Conservation (phyloP, 2,888 invertebrate species). For the Helicoverpa assulta region DNA sequence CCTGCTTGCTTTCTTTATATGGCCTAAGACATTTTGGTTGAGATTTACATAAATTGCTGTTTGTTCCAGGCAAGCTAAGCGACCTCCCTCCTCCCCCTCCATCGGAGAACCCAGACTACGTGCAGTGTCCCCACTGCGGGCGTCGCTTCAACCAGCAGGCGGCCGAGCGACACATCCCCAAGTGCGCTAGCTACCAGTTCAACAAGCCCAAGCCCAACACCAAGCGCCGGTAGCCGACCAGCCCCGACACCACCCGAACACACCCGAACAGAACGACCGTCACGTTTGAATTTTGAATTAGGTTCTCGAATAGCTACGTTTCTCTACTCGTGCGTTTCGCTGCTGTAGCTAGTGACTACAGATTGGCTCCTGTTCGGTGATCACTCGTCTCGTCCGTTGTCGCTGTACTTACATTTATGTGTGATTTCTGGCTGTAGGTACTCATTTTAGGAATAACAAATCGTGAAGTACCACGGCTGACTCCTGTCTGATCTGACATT, state of each 20-base stretch:
- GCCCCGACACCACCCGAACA: slow-evolving; percentile 16
- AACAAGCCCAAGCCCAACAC: slow-evolving; percentile 92
- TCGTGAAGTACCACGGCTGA: slow-evolving; percentile 17
- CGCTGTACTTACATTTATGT: slow-evolving; percentile 20
- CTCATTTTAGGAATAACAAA: slow-evolving; percentile 58
- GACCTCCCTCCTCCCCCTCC: slow-evolving; percentile 97
- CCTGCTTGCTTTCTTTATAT: too few relatives aligned
- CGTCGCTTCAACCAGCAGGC: slow-evolving; percentile 96
- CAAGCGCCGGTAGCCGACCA: slow-evolving; percentile 77
- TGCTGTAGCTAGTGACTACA: slow-evolving; percentile 1
- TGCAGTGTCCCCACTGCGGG: slow-evolving; percentile 96
- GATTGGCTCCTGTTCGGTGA: slow-evolving; percentile 3
- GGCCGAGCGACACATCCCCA: slow-evolving; percentile 97
- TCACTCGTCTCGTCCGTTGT: slow-evolving; percentile 27
- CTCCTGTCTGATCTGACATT: slow-evolving; percentile 15
- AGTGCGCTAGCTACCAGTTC: slow-evolving; percentile 95
- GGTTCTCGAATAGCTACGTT: slow-evolving; percentile 8
- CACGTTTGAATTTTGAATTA: slow-evolving; percentile 27
- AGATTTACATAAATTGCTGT: not conserved
- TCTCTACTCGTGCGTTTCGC: not conserved
- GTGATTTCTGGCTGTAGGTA: slow-evolving; percentile 69
- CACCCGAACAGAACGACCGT: slow-evolving; percentile 28
- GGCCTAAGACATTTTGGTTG: too few relatives aligned
- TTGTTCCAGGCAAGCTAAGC: slow-evolving; percentile 91
- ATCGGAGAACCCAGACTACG: slow-evolving; percentile 96